A percentile compares a stretch with the other conserved stretches of the same genome.
Evolutionary conservation across 2,888 invertebrate species (phyloP).

Genomic region (Pimpla rufipes): DNA sequence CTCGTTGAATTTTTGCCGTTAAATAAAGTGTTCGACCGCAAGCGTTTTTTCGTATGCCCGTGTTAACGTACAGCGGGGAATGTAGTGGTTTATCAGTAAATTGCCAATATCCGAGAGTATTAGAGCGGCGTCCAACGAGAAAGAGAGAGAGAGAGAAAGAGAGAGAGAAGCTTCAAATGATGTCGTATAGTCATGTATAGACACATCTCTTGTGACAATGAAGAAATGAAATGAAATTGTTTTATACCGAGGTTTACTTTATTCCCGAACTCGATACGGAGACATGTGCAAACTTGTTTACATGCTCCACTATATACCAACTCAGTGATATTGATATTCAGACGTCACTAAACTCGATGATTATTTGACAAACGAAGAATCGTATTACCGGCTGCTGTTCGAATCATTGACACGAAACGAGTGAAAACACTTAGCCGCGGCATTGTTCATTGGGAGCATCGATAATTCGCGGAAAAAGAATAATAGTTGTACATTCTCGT

Average conservation of each 20-base stretch:
- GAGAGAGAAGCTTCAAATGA: conserved; percentile 16
- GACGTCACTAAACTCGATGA: conserved; percentile 54
- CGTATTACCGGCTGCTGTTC: conserved; percentile 68
- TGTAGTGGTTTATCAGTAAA: conserved; percentile 4
- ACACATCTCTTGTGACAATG: conserved; percentile 51
- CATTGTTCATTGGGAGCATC: conserved; percentile 53
- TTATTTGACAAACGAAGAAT: conserved; percentile 61
- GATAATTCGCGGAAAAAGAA: conserved; percentile 37
- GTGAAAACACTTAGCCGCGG: conserved; percentile 33
- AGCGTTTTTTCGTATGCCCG: conserved; percentile 29
- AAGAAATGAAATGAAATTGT: conserved; percentile 53
- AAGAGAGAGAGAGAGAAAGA: not conserved
- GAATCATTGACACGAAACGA: conserved; percentile 43
- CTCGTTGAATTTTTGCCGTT: conserved; percentile 34
- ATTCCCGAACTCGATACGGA: conserved; percentile 54
- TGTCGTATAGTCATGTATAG: conserved; percentile 47
- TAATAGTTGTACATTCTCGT: conserved; percentile 60
- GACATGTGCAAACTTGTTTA: conserved; percentile 38
- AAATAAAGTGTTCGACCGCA: conserved; percentile 48
- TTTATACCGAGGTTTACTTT: conserved; percentile 59
- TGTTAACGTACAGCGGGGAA: not conserved
- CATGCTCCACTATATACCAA: conserved; percentile 41
- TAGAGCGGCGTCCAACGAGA: conserved; percentile 36
- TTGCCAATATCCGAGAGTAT: conserved; percentile 42
- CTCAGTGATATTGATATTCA: conserved; percentile 61